Conservation (phyloP, 2,113 vertebrate species). For the Rafetus swinhoei region DNA sequence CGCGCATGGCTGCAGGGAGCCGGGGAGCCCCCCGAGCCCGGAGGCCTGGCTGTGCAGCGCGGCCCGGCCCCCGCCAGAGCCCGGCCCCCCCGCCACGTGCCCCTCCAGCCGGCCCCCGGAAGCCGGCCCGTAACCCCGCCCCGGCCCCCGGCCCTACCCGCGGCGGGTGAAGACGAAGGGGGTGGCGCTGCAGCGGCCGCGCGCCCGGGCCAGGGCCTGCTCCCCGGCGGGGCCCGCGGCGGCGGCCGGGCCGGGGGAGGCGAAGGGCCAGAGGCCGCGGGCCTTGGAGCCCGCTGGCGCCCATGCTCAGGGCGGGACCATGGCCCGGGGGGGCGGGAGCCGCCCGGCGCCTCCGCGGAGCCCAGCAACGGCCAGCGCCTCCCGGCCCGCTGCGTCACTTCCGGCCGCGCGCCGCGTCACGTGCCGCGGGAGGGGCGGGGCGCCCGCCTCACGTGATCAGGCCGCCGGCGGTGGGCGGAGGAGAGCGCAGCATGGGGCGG, state of each 20-base stretch:
- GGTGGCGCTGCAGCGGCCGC: constrained; percentile 81
- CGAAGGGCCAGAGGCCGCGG: constrained; percentile 91
- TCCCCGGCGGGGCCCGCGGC: constrained; percentile 77
- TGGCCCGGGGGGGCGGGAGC: constrained; percentile 13
- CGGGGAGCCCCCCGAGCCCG: no score
- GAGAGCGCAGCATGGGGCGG: no score
- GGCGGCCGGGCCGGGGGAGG: constrained; percentile 80
- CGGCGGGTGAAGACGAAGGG: constrained; percentile 93
- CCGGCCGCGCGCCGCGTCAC: not conserved
- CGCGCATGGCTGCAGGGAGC: no score
- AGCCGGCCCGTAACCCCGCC: no score
- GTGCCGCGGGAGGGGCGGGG: no score
- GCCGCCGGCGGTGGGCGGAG: not conserved
- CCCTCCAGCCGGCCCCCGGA: no score
- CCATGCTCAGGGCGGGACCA: constrained; percentile 85
- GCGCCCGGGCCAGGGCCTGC: constrained; percentile 86
- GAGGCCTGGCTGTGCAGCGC: no score
- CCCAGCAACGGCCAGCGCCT: not conserved
- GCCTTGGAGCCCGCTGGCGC: constrained; percentile 91
- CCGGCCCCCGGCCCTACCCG: constrained; percentile 84
- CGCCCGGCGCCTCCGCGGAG: not conserved
- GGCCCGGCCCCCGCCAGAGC: no score
- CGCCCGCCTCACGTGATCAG: not conserved
- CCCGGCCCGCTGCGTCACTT: not conserved
- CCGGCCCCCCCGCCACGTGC: no score